Conservation (phyloP, 2,888 invertebrate genomes). For the Chorisops tibialis region DNA sequence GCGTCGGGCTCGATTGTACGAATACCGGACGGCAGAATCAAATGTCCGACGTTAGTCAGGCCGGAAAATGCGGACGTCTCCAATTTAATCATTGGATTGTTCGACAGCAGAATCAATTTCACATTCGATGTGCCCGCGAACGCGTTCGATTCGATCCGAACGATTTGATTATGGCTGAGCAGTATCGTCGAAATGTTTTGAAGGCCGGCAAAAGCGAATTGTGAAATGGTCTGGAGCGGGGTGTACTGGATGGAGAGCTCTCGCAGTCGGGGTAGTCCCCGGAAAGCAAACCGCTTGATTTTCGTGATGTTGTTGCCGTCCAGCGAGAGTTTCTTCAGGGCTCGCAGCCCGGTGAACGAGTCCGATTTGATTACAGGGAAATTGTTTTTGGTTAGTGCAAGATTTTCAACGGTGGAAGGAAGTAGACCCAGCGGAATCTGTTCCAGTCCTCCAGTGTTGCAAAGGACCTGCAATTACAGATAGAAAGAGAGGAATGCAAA, state of each 20-base stretch:
- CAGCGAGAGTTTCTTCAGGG: conserved; percentile 75
- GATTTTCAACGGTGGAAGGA: conserved; percentile 75
- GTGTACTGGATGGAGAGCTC: conserved; percentile 85
- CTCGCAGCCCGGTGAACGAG: conserved; percentile 77
- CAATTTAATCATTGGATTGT: conserved; percentile 79
- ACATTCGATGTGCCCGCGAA: conserved; percentile 86
- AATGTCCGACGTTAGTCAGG: conserved; percentile 74
- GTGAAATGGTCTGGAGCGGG: conserved; percentile 73
- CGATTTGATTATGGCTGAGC: conserved; percentile 67
- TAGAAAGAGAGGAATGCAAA: conserved; percentile 34
- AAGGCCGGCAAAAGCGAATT: conserved; percentile 79
- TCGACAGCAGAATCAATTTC: conserved; percentile 73
- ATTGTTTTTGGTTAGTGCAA: conserved; percentile 81
- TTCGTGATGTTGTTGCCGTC: conserved; percentile 83
- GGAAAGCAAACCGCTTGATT: conserved; percentile 82
- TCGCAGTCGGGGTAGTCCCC: conserved; percentile 72
- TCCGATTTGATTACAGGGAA: conserved; percentile 77
- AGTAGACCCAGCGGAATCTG: conserved; percentile 75
- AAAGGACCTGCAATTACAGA: conserved; percentile 65
- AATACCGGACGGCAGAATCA: conserved; percentile 81
- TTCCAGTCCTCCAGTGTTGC: conserved; percentile 78
- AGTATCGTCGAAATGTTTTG: conserved; percentile 74
- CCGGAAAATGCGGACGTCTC: conserved; percentile 81
- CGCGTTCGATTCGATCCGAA: conserved; percentile 70
- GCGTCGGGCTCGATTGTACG: conserved; percentile 72